Base-by-base conservation (phyloP, 2,888 invertebrate species). In the Dascillus cervinus region DNA sequence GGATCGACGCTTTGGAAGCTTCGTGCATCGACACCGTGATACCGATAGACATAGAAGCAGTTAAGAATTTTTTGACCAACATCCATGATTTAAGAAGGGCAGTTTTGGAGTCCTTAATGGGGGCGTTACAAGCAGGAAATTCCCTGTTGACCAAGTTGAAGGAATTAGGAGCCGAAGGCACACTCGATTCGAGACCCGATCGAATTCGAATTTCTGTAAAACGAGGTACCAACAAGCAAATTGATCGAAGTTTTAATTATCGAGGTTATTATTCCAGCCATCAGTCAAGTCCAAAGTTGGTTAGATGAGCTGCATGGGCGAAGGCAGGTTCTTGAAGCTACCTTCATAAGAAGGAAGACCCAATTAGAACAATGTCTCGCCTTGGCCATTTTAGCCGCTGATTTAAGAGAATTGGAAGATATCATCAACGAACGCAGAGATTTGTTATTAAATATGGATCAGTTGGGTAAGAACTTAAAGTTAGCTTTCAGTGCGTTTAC, bases 71-170 rank as follows among this genome's bases (percentile, higher is more conserved):
- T 52, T 65, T 87, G 11, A 74, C 73, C 35, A 77, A 73, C 55
- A 77, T 85, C 49, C 80, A 83, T 53, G 82, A 84, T 44, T 66
- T 81, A 41, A 67, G 80, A 37, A 78, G 80, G 53, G 69, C 74
- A 28, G 77, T 88, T 60, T 65, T 89, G 34, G 86, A 86, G 44
- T 70, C 79, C 3, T 73, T 88, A 2, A 84, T 87, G 76, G 71
- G 73, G n/a, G 82, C 88, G 2, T 67, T 90, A 26, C 83, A 85
- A 55, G 77, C 83, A 44, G 89, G 89, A 26, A 84, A 85, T 56
- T 70, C 72, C 30, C 67, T 89, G 41, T 67, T 90, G 50, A 80
- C 79, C 27, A 74, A 78, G 52, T 67, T 90, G 43, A 77, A 79
- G 52, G 80, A 84, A 58, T 71, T 88, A 46, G 79, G 79, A 33